Evolutionary conservation across 2,888 invertebrate genomes (phyloP), one percentile per base, ranked within the genome.

Genomic region (Acanthoscelides obtectus): DNA sequence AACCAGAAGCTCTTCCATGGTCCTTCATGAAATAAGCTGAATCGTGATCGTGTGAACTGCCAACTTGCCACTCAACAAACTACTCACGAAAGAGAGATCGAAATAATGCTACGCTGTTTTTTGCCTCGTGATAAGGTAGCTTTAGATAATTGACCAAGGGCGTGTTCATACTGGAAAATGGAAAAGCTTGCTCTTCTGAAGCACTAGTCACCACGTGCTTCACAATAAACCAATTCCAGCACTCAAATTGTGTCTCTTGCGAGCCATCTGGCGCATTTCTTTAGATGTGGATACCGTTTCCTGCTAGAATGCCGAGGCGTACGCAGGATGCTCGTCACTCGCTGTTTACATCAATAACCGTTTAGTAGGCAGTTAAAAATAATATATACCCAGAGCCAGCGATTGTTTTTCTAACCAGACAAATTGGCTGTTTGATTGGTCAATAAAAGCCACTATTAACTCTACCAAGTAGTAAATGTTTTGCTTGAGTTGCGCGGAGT

Each of bases 321-420:
- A 78, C 80, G 78, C 80, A 81, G 82, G 82, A 82, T 81, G 80
- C 80, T 78, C 81, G 80, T 80, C 80, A 78, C 77, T 79, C 77
- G 76, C 78, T 81, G 80, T 80, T 81, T 81, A 81, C 80, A 78
- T 77, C 81, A 80, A 82, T 82, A 81, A 80, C 78, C 81, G 79
- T 80, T 83, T 82, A 83, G 81, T 81, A 80, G 80, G 82, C 83
- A 82, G 82, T 83, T 83, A 83, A 83, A 83, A 80, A 81, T 81
- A 83, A 82, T 81, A 80, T 78, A 22, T 20, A 66, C 22, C 20
- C 22, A 66, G 20, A 66, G 66, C 20, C 66, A 20, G 66, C 66
- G 22, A 66, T 66, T 66, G 66, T 66, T 66, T 66, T 66, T 66
- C 20, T 20, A 66, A 66, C 20, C 66, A 66, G 66, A 20, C 20